Percentiles rank a stretch among this genome's conserved stretches.
Conservation (phyloP, 2,888 invertebrate genomes). For the Trachelus iudaicus region DNA sequence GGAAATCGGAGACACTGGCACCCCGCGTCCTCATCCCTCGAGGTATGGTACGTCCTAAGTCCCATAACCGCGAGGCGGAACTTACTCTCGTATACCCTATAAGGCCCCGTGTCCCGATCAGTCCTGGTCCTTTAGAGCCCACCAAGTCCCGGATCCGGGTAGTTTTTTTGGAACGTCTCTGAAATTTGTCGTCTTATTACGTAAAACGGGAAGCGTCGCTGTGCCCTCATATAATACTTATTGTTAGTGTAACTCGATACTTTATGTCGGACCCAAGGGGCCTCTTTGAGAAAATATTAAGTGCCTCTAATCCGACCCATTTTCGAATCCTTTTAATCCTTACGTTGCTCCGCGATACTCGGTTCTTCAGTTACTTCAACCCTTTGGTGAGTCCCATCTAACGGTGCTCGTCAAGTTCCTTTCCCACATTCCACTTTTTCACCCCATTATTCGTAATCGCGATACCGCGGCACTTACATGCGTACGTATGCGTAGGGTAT, state of each 20-base stretch:
- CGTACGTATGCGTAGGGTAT: neutral
- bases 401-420: constrained; percentile 33
- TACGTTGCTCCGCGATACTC: neutral
- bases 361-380: constrained; percentile 42
- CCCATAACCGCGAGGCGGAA: neutral
- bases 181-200: constrained; percentile 12
- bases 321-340: constrained; percentile 31
- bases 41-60: neutral
- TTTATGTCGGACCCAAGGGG: constrained; percentile 48
- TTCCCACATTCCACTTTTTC: constrained; percentile 62
- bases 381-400: constrained; percentile 43
- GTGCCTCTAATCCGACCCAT: constrained; percentile 54
- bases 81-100: neutral
- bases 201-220: constrained; percentile 4
- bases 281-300: constrained; percentile 50
- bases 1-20: constrained; percentile 22
- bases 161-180: neutral
- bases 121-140: neutral
- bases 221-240: constrained; percentile 16
- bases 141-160: neutral
- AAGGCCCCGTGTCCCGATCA: neutral
- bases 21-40: neutral
- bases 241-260: constrained; percentile 52
- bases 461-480: neutral
- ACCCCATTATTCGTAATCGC: neutral